Percentiles rank a stretch among this genome's conserved stretches.
Conservation (phyloP, 2,888 invertebrate species). For the Amblyjoppa proteus region DNA sequence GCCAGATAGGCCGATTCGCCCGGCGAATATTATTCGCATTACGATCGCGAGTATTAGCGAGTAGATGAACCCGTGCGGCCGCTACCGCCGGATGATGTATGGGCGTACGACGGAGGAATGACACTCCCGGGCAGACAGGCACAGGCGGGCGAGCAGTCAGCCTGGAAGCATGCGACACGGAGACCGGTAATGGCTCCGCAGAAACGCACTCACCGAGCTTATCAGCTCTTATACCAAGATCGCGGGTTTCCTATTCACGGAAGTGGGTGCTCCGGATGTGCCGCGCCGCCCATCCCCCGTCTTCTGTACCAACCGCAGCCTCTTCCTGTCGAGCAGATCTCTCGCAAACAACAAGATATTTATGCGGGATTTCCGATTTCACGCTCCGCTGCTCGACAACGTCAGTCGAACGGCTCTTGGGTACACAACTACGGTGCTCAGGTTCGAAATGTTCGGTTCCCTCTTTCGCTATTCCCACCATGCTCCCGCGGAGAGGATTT, state of each 20-base stretch:
- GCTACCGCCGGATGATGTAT: not conserved
- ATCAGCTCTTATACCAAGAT: slow-evolving; percentile 28
- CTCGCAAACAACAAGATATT: slow-evolving; percentile 36
- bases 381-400: slow-evolving; percentile 10
- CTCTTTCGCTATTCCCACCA: not conserved
- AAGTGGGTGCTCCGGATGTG: slow-evolving; percentile 10
- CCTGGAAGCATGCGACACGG: not conserved
- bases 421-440: not conserved
- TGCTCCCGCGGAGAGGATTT: not conserved
- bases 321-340: slow-evolving; percentile 13
- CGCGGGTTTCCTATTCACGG: slow-evolving; percentile 13
- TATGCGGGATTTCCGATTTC: slow-evolving; percentile 29
- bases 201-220: slow-evolving; percentile 31
- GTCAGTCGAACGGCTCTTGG: not conserved
- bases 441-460: not conserved
- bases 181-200: slow-evolving; percentile 21
- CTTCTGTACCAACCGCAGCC: not conserved
- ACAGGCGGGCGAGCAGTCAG: not conserved
- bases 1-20: not conserved
- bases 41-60: slow-evolving; percentile 7
- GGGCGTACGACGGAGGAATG: not conserved
- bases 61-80: not conserved
- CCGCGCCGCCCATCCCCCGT: not conserved
- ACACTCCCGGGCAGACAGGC: not conserved
- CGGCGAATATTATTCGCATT: slow-evolving; percentile 17